phyloP scores from a whole-genome alignment of 2,797 vertebrate genomes.

The Saxicola maurus region DNA sequence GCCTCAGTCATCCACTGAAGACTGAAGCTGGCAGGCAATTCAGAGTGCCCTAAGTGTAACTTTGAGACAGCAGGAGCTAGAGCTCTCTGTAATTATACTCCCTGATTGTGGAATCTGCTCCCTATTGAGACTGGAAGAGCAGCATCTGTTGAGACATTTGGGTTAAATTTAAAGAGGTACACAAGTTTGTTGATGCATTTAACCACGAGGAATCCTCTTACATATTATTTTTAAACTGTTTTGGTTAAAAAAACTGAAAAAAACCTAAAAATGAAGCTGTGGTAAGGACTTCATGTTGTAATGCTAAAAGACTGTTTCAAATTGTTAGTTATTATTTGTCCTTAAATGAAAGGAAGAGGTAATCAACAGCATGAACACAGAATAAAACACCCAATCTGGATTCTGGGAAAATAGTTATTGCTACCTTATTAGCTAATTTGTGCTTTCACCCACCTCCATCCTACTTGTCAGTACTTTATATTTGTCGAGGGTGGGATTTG shows the following conservation, averaged over 20 bases:
- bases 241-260: background rate
- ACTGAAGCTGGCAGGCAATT: slow-evolving; percentile 67
- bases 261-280: background rate
- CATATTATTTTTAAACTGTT: slow-evolving; percentile 56
- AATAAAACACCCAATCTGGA: background rate
- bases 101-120: slow-evolving; percentile 72
- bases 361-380: background rate
- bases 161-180: slow-evolving; percentile 68
- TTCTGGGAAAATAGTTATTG: background rate
- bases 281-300: background rate
- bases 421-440: background rate
- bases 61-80: slow-evolving; percentile 71
- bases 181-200: slow-evolving; percentile 58
- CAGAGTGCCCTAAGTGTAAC: slow-evolving; percentile 68
- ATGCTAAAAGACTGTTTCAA: background rate
- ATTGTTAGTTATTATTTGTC: background rate
- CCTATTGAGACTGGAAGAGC: slow-evolving; percentile 70
- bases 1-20: slow-evolving; percentile 65
- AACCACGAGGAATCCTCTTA: slow-evolving; percentile 47
- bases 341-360: background rate
- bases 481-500: background rate
- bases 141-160: slow-evolving; percentile 74
- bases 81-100: slow-evolving; percentile 73
- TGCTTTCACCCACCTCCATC: background rate
- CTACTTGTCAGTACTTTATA: background rate